Conservation (phyloP, 2,888 invertebrate species). For the Reticulitermes lucifugus region DNA sequence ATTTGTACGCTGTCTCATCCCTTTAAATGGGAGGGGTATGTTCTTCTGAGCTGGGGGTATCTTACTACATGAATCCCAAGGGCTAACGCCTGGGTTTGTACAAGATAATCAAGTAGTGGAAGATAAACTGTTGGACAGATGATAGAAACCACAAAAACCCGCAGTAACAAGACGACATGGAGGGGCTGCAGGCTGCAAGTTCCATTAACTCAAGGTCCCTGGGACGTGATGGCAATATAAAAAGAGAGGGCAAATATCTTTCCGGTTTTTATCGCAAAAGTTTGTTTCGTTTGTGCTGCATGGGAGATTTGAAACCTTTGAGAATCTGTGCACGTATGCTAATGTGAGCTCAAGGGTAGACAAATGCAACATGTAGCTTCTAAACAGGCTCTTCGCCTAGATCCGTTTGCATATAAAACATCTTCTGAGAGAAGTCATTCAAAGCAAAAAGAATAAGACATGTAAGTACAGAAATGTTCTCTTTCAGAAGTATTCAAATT, state of each 20-base stretch:
- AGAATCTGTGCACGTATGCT: not conserved
- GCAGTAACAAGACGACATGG: not conserved
- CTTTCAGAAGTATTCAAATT: too few relatives aligned
- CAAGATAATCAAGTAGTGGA: not conserved
- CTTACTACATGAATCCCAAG: not conserved
- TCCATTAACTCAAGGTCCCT: constrained; percentile 4
- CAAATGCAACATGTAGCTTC: not conserved
- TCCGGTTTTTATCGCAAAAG: not conserved
- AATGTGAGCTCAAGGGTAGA: not conserved
- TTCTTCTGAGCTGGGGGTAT: not conserved
- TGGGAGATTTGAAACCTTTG: not conserved
- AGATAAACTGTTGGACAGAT: not conserved
- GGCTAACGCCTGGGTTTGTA: not conserved
- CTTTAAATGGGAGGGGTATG: too few relatives aligned
- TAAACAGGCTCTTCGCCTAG: not conserved
- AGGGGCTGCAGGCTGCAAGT: not conserved
- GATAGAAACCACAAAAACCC: not conserved
- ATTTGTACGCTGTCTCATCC: too few relatives aligned
- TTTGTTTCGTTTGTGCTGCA: not conserved
- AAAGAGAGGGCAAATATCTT: not conserved
- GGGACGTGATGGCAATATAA: not conserved
- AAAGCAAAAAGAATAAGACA: not conserved
- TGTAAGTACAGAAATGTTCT: too few relatives aligned
- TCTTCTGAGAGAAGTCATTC: not conserved
- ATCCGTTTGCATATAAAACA: not conserved